These are phyloP conservation scores for Isaurus tuberculatus DNA, from an alignment of 92 coral and sea anemone species.

Conservation along the genomic window DNA sequence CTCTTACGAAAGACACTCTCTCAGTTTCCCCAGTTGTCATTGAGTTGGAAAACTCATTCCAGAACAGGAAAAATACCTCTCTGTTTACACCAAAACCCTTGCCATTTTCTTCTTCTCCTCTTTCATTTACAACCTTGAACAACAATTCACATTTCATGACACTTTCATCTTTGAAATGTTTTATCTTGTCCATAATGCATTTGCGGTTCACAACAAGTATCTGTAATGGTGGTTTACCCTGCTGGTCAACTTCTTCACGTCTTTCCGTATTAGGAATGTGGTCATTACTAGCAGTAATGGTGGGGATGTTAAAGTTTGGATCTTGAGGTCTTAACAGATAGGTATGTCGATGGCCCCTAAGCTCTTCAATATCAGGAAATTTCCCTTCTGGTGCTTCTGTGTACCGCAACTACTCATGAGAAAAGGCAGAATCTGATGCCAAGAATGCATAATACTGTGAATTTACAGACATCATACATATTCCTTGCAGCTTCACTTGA, in stretches of 20 bases:
- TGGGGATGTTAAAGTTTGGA: not conserved
- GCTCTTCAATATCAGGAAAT: constrained; percentile 28
- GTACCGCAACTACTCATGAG: not conserved
- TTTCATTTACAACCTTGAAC: constrained; percentile 42
- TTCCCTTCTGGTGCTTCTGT: not conserved
- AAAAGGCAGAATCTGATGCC: constrained; percentile 21
- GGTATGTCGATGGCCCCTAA: constrained; percentile 53
- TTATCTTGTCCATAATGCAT: constrained; percentile 43
- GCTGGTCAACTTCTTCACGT: constrained; percentile 11
- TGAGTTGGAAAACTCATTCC: constrained; percentile 45
- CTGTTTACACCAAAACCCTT: constrained; percentile 40
- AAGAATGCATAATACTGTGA: constrained; percentile 25
- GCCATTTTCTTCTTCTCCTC: constrained; percentile 44
- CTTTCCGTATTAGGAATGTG: constrained; percentile 8
- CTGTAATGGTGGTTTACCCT: constrained; percentile 35
- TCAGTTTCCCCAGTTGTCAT: constrained; percentile 52
- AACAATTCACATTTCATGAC: constrained; percentile 24
- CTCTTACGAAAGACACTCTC: constrained; percentile 44
- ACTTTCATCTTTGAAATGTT: constrained; percentile 42
- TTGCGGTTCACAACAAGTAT: constrained; percentile 48
- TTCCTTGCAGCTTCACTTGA: constrained; percentile 1
- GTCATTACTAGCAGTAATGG: constrained; percentile 1
- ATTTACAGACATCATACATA: constrained; percentile 16
- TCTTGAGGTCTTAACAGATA: constrained; percentile 10
- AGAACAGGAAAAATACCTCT: constrained; percentile 51